Evolutionary conservation across 2,113 vertebrate species (phyloP).

Genomic region (Cinclus mexicanus): DNA sequence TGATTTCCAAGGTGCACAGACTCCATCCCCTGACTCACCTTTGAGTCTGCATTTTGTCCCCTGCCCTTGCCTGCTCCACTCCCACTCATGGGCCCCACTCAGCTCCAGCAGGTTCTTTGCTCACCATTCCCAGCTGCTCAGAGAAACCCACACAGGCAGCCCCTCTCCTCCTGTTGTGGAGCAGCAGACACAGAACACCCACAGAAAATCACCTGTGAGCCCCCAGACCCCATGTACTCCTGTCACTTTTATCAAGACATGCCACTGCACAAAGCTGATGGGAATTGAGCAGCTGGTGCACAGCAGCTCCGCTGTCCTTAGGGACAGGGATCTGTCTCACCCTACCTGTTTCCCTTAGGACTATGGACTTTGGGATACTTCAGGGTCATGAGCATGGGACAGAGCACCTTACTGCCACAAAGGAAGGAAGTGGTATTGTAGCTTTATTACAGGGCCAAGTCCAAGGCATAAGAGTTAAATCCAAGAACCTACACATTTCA

Average conservation of each 20-base stretch:
- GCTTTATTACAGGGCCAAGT: not conserved
- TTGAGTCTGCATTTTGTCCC: not conserved
- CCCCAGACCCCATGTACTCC: fast-evolving
- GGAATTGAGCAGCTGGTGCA: not conserved
- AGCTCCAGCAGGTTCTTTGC: not conserved
- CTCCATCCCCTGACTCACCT: not conserved
- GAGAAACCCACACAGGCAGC: not conserved
- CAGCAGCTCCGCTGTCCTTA: not conserved
- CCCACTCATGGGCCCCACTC: fast-evolving
- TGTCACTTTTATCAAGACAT: not conserved
- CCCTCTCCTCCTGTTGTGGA: not conserved
- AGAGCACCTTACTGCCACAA: not conserved
- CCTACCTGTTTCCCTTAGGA: not conserved
- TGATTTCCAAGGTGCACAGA: not conserved
- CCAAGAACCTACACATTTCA: fast-evolving
- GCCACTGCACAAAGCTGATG: not conserved
- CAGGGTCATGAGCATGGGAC: not conserved
- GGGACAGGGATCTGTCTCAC: not conserved
- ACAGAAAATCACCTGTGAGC: not conserved
- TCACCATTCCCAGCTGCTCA: not conserved
- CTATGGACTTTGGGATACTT: not conserved
- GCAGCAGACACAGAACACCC: not conserved
- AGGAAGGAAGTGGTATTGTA: not conserved
- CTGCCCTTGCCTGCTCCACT: not conserved
- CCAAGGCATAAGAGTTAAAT: not conserved